These are phyloP conservation scores for Notospermus geniculatus DNA, from an alignment of 1,140 invertebrate species.

Conservation along the genomic window DNA sequence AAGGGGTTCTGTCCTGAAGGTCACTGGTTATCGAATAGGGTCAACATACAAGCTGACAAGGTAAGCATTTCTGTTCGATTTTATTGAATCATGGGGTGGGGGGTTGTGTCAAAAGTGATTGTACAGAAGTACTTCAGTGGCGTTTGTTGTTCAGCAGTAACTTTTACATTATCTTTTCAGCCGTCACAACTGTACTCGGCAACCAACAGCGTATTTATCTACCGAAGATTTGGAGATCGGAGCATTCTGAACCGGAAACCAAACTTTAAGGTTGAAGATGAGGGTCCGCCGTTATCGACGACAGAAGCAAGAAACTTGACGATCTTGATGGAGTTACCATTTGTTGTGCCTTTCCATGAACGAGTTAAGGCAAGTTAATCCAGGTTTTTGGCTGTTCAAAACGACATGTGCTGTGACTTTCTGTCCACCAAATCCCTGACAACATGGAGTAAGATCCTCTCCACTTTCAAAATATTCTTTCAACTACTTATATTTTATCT, in stretches of 20 bases:
- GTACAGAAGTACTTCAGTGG: too few relatives aligned
- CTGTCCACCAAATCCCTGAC: too few relatives aligned
- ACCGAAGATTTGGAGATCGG: constrained; percentile 41
- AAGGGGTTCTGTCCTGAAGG: constrained; percentile 72
- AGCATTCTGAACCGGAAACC: constrained; percentile 28
- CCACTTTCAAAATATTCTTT: too few relatives aligned
- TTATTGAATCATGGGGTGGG: too few relatives aligned
- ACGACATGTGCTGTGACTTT: too few relatives aligned
- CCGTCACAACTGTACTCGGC: constrained; percentile 45
- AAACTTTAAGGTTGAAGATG: constrained; percentile 58
- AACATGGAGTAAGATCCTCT: too few relatives aligned
- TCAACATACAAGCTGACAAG: constrained; percentile 62
- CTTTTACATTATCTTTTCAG: constrained; percentile 25
- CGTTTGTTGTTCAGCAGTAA: constrained; percentile 1
- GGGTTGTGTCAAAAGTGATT: too few relatives aligned
- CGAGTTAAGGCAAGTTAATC: constrained; percentile 65
- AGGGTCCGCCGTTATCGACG: constrained; percentile 78
- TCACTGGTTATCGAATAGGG: constrained; percentile 74
- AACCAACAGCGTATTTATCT: constrained; percentile 36
- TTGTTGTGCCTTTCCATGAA: constrained; percentile 86
- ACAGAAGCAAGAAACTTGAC: constrained; percentile 84
- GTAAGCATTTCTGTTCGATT: too few relatives aligned
- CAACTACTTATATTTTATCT: too few relatives aligned
- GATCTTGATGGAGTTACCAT: constrained; percentile 87
- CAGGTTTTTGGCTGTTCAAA: too few relatives aligned